These are phyloP conservation scores for Diachasma alloeum DNA, from an alignment of 1,140 invertebrate genomes.

Conservation along the genomic window DNA sequence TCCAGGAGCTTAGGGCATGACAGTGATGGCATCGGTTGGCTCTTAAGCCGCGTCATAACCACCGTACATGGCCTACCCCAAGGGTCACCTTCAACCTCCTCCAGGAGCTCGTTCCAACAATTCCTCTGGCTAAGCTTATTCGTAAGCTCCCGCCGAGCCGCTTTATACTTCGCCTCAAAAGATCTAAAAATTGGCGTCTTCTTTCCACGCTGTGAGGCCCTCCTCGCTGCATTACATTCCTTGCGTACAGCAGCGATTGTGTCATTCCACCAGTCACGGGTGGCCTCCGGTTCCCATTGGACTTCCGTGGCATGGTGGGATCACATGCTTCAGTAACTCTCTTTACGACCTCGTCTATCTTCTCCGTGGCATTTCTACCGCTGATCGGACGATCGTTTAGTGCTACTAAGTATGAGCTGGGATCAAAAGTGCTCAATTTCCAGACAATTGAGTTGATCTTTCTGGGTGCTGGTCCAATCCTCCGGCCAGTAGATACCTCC, in stretches of 20 bases:
- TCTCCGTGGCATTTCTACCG: not conserved
- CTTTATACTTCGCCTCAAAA: not conserved
- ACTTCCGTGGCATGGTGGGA: not conserved
- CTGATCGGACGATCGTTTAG: not conserved
- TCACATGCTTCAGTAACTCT: not conserved
- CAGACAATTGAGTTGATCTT: not conserved
- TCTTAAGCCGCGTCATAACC: slow-evolving; percentile 17
- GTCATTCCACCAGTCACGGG: slow-evolving; percentile 35
- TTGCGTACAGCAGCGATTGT: slow-evolving; percentile 20
- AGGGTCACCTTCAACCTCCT: slow-evolving; percentile 40
- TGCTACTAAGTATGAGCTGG: too few species aligned
- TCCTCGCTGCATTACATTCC: slow-evolving; percentile 8
- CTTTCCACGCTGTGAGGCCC: not conserved
- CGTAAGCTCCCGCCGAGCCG: not conserved
- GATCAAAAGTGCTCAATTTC: too few species aligned
- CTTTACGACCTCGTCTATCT: not conserved
- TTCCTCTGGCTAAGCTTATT: slow-evolving; percentile 1
- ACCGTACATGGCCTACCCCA: slow-evolving; percentile 45
- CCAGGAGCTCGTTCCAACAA: too few species aligned
- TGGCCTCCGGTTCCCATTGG: not conserved
- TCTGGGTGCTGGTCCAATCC: not conserved
- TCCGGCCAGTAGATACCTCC: not conserved
- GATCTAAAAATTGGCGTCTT: not conserved
- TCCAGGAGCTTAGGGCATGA: slow-evolving; percentile 21
- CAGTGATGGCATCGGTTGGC: slow-evolving; percentile 23